Base-by-base conservation (phyloP, 1,140 invertebrate species). In the Acromyrmex echinatior region DNA sequence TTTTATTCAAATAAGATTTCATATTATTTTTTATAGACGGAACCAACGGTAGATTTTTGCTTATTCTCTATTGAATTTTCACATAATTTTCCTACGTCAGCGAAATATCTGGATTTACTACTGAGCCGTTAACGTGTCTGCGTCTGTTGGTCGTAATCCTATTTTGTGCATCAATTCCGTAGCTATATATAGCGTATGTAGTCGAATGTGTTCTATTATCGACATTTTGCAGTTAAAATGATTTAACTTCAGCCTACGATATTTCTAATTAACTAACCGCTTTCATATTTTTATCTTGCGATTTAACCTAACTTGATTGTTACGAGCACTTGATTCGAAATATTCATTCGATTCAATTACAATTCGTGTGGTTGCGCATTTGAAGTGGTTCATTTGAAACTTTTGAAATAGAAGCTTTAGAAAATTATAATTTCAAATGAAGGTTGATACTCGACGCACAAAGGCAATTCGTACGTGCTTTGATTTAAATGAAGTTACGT, bases 81-180 rank as follows among this genome's bases (percentile, higher is more conserved):
- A 45, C 28, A 39, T 71, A 76, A 84, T 76, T 84, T 84, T 74
- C 80, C 56, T 62, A 76, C 21, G 84, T 86, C 62, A 62, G 76
- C 12, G 74, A 53, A 86, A 86, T 86, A 86, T 86, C 84, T 86
- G 76, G 84, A 65, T 86, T 86, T 86, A 86, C 84, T 80, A 86
- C 84, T 86, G 74, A 79, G 51, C 74, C 60, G 74, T 79, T 80
- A 80, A 77, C 84, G n/a, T 51, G 53, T 56, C 25, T 58, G 80
- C 80, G 80, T 62, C 39, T 60, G 79, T 82, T 60, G 35, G 25
- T 12, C 25, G 18, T 82, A 82, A 82, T 74, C 80, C 80, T 84
- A 56, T 87, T 81, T 71, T 49, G n/a, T n/a, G 58, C 56, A 21
- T 63, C 65, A 60, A 80, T 66, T 68, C 3, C 63, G 35, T 31